Evolutionary conservation across 35 echinoderm and acorn worm genomes (phyloP).

Genomic region (Heliocidaris tuberculata): DNA sequence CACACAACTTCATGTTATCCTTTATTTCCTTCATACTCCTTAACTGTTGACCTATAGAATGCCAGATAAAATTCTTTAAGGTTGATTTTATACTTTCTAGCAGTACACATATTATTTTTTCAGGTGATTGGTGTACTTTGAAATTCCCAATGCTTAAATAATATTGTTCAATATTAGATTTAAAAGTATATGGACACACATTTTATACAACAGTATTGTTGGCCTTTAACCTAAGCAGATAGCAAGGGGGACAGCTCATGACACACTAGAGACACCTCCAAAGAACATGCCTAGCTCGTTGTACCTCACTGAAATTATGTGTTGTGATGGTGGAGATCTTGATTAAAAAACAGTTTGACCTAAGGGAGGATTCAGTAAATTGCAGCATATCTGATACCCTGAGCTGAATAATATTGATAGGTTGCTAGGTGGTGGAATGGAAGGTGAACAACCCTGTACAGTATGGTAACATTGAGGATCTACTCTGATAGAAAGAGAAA

Average conservation of each 20-base stretch:
- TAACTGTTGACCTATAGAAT: no score
- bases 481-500: background rate
- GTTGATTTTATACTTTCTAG: no score
- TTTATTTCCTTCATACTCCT: no score
- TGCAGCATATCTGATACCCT: slow-evolving; percentile 1
- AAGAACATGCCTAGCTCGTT: background rate
- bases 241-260: background rate
- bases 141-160: no score
- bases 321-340: background rate
- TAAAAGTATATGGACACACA: no score
- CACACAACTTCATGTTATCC: no score
- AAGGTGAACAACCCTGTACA: background rate
- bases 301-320: background rate
- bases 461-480: background rate
- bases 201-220: no score
- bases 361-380: background rate
- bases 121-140: no score
- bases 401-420: slow-evolving; percentile 18
- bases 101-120: no score
- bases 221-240: no score
- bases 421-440: background rate
- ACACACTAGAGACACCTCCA: background rate
- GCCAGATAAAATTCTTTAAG: no score
- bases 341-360: slow-evolving; percentile 15
- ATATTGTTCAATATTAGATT: no score